phyloP scores from a whole-genome alignment of 2,888 invertebrate genomes.

The Drosophila atripex region DNA sequence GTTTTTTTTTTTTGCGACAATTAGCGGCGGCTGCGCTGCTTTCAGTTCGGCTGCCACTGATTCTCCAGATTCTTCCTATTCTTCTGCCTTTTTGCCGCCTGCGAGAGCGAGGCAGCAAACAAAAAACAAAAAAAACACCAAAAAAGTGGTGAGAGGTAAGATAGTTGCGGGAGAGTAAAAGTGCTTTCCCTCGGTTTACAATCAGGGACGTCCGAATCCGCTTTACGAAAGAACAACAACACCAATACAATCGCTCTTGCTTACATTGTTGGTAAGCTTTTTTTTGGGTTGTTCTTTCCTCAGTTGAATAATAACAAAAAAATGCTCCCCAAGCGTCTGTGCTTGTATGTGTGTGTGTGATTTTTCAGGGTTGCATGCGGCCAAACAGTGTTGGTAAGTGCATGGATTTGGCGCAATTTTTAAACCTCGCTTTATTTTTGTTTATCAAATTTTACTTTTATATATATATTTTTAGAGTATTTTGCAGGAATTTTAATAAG shows the following conservation, averaged over 20 bases:
- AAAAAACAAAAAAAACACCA: neutral
- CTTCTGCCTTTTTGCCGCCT: constrained; percentile 33
- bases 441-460: neutral
- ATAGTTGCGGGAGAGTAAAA: constrained; percentile 7
- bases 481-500: too few relatives aligned
- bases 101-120: neutral
- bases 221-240: too few relatives aligned
- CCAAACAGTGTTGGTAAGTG: constrained; percentile 26
- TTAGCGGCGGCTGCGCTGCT: constrained; percentile 76
- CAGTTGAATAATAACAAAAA: constrained; percentile 42
- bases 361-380: constrained; percentile 28
- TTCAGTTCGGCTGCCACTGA: constrained; percentile 37
- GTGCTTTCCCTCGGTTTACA: constrained; percentile 25
- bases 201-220: too few relatives aligned
- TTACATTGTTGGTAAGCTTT: constrained; percentile 24
- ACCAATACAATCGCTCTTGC: neutral
- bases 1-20: constrained; percentile 52
- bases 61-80: constrained; percentile 22
- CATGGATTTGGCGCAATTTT: constrained; percentile 28
- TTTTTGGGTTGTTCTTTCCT: constrained; percentile 25
- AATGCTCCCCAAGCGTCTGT: constrained; percentile 25
- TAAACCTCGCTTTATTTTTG: constrained; percentile 25
- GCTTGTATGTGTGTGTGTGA: constrained; percentile 18
- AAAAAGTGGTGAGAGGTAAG: neutral
- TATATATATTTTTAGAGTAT: neutral